A percentile compares a stretch with the other conserved stretches of the same genome.
Conservation (phyloP, 2,113 vertebrate species). For the Lophius piscatorius region DNA sequence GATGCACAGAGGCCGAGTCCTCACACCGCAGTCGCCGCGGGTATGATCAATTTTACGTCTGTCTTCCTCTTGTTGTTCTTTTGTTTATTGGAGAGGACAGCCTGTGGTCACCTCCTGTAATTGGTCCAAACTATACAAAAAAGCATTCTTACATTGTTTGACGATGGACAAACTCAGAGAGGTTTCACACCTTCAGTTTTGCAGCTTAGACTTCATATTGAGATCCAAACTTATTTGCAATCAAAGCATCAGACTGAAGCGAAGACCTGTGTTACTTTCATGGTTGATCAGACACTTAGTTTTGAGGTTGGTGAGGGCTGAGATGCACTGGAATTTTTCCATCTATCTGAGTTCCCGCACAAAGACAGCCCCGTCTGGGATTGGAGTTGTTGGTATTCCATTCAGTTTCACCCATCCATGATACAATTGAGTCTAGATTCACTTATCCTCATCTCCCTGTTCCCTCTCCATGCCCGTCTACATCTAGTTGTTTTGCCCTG, state of each 20-base stretch:
- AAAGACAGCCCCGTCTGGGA: slow-evolving; percentile 29
- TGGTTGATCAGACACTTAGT: slow-evolving; percentile 46
- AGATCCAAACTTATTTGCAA: slow-evolving; percentile 36
- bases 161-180: no score
- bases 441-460: slow-evolving; percentile 45
- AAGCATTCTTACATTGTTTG: no score
- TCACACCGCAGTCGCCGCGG: no score
- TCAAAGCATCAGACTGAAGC: slow-evolving; percentile 37
- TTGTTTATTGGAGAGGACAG: no score
- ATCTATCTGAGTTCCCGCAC: slow-evolving; percentile 36
- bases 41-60: no score
- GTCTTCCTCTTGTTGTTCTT: no score
- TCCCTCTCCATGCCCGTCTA: slow-evolving; percentile 14
- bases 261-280: slow-evolving; percentile 8
- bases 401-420: slow-evolving; percentile 42
- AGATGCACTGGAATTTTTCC: slow-evolving; percentile 13
- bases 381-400: slow-evolving; percentile 44
- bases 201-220: slow-evolving; percentile 23
- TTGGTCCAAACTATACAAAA: no score
- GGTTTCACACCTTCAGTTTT: no score
- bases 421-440: slow-evolving; percentile 32
- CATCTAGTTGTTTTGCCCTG: slow-evolving; percentile 40
- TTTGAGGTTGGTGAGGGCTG: not conserved
- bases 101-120: no score
- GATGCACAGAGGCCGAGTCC: no score